A percentile compares a stretch with the other conserved stretches of the same genome.
phyloP scores from a whole-genome alignment of 2,113 vertebrate species.

The Oostethus manadensis region DNA sequence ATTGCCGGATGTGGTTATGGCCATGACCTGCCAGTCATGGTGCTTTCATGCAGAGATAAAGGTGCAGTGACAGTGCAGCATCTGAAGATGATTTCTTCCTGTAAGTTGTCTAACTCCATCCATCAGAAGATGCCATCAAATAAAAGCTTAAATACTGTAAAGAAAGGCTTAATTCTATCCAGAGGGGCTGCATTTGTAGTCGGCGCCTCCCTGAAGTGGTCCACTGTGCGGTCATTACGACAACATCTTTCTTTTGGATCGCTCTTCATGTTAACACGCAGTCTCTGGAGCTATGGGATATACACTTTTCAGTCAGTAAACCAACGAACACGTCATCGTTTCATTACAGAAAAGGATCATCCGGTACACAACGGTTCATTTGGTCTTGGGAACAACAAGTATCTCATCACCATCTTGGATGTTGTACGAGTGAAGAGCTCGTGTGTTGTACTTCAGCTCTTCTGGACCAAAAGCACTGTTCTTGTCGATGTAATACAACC shows the following conservation, averaged over 20 bases:
- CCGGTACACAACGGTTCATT: constrained; percentile 63
- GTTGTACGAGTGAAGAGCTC: constrained; percentile 88
- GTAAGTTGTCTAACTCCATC: constrained; percentile 5
- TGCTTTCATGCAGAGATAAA: constrained; percentile 31
- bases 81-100: constrained; percentile 19
- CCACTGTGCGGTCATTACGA: constrained; percentile 6
- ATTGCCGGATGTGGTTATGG: constrained; percentile 12
- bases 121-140: constrained; percentile 21
- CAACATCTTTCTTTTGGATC: constrained; percentile 12
- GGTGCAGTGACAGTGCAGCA: constrained; percentile 22
- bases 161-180: constrained; percentile 18
- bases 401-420: constrained; percentile 93
- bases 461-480: constrained; percentile 84
- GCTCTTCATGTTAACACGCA: constrained; percentile 9
- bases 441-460: constrained; percentile 89
- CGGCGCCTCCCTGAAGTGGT: constrained; percentile 23
- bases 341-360: constrained; percentile 16
- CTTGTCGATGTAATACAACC: constrained; percentile 91
- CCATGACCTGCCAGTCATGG: constrained; percentile 32
- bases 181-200: constrained; percentile 5
- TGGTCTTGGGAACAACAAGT: constrained; percentile 89
- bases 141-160: constrained; percentile 41
- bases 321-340: constrained; percentile 22
- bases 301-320: constrained; percentile 20
- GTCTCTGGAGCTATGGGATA: constrained; percentile 12